Percentiles rank a stretch among this genome's conserved stretches.
Conservation (phyloP, 2,113 vertebrate species). For the Spheniscus mendiculus region DNA sequence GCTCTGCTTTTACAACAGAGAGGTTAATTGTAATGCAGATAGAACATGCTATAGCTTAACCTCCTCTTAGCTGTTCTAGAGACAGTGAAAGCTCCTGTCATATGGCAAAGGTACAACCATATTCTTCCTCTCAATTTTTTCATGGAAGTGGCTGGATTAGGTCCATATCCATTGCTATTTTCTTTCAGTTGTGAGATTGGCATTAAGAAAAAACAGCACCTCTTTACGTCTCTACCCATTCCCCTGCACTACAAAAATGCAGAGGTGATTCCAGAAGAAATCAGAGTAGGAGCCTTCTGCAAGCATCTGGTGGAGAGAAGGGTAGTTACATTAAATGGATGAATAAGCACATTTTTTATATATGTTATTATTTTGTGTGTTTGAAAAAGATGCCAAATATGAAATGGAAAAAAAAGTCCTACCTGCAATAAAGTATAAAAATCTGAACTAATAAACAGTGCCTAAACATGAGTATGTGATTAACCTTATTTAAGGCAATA, state of each 20-base stretch:
- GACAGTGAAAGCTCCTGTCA: neutral
- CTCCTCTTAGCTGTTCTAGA: neutral
- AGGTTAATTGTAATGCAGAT: neutral
- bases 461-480: neutral
- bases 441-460: neutral
- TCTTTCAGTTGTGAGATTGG: neutral
- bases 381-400: neutral
- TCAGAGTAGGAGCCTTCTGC: neutral
- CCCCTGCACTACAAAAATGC: neutral
- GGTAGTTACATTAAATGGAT: neutral
- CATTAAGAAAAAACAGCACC: neutral
- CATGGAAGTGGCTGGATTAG: neutral
- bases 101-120: neutral
- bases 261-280: neutral
- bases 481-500: neutral
- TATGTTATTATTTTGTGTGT: neutral
- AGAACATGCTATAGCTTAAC: neutral
- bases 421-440: neutral
- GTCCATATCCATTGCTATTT: neutral
- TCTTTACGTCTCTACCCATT: neutral
- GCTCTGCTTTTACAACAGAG: neutral
- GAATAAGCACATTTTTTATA: neutral
- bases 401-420: neutral
- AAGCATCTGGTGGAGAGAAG: neutral
- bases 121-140: neutral